A percentile compares a stretch with the other conserved stretches of the same genome.
Conservation (phyloP, 1,140 invertebrate species). For the Mesaphorura yosii region DNA sequence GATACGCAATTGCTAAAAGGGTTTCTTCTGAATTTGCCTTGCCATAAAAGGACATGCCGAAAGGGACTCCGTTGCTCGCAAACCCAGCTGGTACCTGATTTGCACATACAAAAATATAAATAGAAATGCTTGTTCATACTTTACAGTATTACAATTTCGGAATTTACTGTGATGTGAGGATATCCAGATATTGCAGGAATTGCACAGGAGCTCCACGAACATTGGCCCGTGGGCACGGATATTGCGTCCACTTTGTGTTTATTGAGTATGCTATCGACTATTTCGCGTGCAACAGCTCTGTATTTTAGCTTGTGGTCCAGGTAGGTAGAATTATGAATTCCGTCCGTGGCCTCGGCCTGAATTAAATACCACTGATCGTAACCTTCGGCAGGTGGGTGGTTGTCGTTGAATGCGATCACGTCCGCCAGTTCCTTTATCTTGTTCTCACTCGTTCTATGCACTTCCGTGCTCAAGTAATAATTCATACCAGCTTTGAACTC, state of each 20-base stretch:
- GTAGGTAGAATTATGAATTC: constrained; percentile 11
- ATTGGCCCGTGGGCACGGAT: neutral
- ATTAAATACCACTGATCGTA: constrained; percentile 10
- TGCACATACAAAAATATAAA: neutral
- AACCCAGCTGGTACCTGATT: constrained; percentile 4
- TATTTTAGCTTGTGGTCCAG: constrained; percentile 5
- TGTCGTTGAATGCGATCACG: constrained; percentile 15
- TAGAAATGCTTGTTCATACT: too few species aligned
- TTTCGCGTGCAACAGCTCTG: neutral
- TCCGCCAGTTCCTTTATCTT: constrained; percentile 1
- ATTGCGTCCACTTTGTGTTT: constrained; percentile 3
- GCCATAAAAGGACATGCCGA: constrained; percentile 3
- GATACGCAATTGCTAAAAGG: neutral
- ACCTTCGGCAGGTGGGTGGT: constrained; percentile 7
- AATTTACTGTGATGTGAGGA: neutral
- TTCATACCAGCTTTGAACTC: constrained; percentile 1
- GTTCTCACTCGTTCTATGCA: neutral
- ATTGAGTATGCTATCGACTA: neutral
- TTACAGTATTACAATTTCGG: neutral
- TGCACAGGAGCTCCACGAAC: neutral
- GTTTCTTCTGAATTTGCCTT: neutral
- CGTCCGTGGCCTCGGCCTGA: constrained; percentile 7
- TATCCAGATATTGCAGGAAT: constrained; percentile 3
- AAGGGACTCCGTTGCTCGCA: neutral
- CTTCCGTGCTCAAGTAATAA: constrained; percentile 4